These are phyloP conservation scores for Bradypodion pumilum DNA, from an alignment of 2,797 vertebrate species.

Conservation along the genomic window DNA sequence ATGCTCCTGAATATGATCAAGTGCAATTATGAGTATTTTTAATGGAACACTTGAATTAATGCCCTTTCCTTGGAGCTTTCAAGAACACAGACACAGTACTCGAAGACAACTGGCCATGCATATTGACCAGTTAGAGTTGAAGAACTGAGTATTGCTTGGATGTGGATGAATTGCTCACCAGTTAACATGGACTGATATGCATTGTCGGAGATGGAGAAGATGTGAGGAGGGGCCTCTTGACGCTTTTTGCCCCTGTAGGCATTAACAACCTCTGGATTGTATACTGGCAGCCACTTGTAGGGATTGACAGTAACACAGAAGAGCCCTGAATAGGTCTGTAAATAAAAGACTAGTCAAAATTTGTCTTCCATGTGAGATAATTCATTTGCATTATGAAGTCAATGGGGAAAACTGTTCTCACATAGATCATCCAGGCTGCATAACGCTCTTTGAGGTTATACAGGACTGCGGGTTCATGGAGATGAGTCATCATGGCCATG, in stretches of 20 bases:
- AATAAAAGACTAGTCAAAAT: slow-evolving; percentile 38
- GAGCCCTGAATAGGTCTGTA: slow-evolving; percentile 88
- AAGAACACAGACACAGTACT: too few relatives aligned
- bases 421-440: slow-evolving; percentile 87
- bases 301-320: slow-evolving; percentile 92
- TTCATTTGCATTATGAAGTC: neutral
- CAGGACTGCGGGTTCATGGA: slow-evolving; percentile 82
- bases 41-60: neutral
- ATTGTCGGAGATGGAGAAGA: slow-evolving; percentile 94
- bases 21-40: neutral
- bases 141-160: neutral
- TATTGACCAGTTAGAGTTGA: too few relatives aligned
- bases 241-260: slow-evolving; percentile 92
- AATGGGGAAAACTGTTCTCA: slow-evolving; percentile 62
- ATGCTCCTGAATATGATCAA: neutral
- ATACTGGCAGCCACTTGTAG: slow-evolving; percentile 92
- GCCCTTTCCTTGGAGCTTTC: neutral
- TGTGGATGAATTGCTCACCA: slow-evolving; percentile 71
- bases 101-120: neutral
- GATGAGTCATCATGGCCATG: slow-evolving; percentile 87
- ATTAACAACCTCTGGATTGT: slow-evolving; percentile 79
- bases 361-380: neutral
- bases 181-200: slow-evolving; percentile 93
- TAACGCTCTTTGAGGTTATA: slow-evolving; percentile 89
- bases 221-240: slow-evolving; percentile 90